Evolutionary conservation across 1,140 invertebrate species (phyloP), one percentile per base, ranked within the genome.

Genomic region (Fopius arisanus): DNA sequence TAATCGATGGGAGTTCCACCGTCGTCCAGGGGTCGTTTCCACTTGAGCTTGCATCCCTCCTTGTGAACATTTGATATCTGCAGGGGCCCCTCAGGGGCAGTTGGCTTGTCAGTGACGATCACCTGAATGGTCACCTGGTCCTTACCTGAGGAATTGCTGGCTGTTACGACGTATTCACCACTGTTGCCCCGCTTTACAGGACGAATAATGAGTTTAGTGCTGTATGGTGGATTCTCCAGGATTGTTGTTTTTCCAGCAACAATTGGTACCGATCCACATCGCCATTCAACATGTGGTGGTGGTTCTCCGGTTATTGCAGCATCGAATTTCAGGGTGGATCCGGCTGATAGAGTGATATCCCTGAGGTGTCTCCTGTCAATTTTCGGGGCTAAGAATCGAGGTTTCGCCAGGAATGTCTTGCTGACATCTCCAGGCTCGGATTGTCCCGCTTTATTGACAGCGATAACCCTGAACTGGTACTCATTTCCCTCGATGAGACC

Each of bases 391-490:
- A 98, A 86, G 89, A 93, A 96, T 69, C 96, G 91, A 12, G 97
- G 96, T 87, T 98, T 98, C 59, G 97, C 97, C 75, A 92, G 91
- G 81, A 98, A 97, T 72, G 92, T 93, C 85, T 96, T 96, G 86
- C 95, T 95, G 10, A 94, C 89, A 43, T 97, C 94, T 1, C 94
- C 93, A 0, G 97, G 95, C 80, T 96, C 94, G 62, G 96, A 96
- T 83, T 93, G 93, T 1, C 97, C 97, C 71, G 96, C 96, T 86
- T 97, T 97, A 86, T 99, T 99, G 26, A 97, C 90, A 33, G 98
- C 97, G 79, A 96, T 95, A 2, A 99, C 95, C n/a, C 98, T 92
- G 92, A 99, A 99, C 86, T 99, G 96, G 85, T 99, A 99, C 85
- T 98, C 96, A 83, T 97, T 96, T 54, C 97, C 97, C 90, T 99